Evolutionary conservation across 2,888 invertebrate species (phyloP), one percentile per base, ranked within the genome.

Genomic region (Protula sp.): DNA sequence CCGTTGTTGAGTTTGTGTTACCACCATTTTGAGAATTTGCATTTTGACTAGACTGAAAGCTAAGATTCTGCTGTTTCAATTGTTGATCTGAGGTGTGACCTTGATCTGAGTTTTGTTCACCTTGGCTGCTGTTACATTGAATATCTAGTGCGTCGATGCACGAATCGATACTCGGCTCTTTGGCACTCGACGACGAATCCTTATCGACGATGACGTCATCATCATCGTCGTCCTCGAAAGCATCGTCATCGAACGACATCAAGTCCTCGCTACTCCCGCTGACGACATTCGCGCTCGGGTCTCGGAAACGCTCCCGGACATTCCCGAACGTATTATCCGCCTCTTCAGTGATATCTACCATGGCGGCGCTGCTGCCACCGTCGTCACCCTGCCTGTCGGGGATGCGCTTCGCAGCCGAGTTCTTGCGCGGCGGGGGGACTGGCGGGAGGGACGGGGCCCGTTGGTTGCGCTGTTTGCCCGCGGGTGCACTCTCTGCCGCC

Each of bases 351-450:
- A n/a, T n/a, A n/a, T n/a, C n/a, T n/a, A n/a, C n/a, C n/a, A n/a
- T n/a, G n/a, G n/a, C n/a, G n/a, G 45, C 19, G 3, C 58, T 26
- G 31, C 53, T 29, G n/a, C n/a, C n/a, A n/a, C n/a, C n/a, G n/a
- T n/a, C n/a, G n/a, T n/a, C n/a, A n/a, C n/a, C 60, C 71, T 70
- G 30, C 71, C 26, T 50, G 26, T 26, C 3, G 50, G 28, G 2
- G n/a, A n/a, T n/a, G n/a, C n/a, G n/a, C n/a, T n/a, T n/a, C n/a
- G n/a, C n/a, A n/a, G n/a, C n/a, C n/a, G n/a, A n/a, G n/a, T n/a
- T n/a, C n/a, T n/a, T n/a, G n/a, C n/a, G n/a, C n/a, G n/a, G n/a
- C n/a, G n/a, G n/a, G n/a, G n/a, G n/a, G n/a, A n/a, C n/a, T n/a
- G n/a, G n/a, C n/a, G 57, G 53, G 38, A 28, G 4, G 9, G 28